Base-by-base conservation (phyloP, 2,888 invertebrate genomes). In the Cephus nigrinus region DNA sequence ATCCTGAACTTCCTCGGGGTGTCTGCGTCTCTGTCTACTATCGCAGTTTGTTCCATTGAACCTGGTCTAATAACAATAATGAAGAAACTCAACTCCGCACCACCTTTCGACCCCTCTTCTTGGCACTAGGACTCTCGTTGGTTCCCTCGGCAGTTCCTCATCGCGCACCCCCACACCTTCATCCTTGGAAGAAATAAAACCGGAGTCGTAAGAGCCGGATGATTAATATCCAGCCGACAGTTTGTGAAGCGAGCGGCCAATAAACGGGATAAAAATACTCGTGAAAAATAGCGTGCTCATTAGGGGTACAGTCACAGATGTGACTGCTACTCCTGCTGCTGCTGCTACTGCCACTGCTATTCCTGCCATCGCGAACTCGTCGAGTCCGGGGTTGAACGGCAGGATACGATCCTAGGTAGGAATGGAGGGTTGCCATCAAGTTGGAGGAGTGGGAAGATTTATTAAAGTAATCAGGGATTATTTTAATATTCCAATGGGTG, bases 191-290 rank as follows among this genome's bases (percentile, higher is more conserved):
- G 89, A 88, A 89, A 90, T 90, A 89, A 89, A 89, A 90, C 82
- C 84, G 83, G 77, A 82, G 86, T 88, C 88, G 88, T 88, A 88
- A 91, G 90, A 89, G 88, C 85, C 82, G 88, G 85, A 91, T 91
- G 91, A 91, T 91, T 91, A 91, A 91, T 91, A 91, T 90, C 89
- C 90, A 87, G 91, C 90, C 89, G 91, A 91, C 91, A 91, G 91
- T 89, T 90, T 88, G 90, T 90, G 91, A 91, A 91, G 89, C 89
- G 88, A 85, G 86, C 89, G 90, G 90, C 91, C 91, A 91, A 91
- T 91, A 91, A 91, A 91, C 91, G 91, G 91, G 90, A 91, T 91
- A 91, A 91, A 91, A 91, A 91, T 91, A 88, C 91, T 90, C 90
- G 91, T 91, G 91, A 91, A 91, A 91, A 91, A 91, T 91, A 90